Base-by-base conservation (phyloP, 2,797 vertebrate genomes). In the Apogon hyalosoma region DNA sequence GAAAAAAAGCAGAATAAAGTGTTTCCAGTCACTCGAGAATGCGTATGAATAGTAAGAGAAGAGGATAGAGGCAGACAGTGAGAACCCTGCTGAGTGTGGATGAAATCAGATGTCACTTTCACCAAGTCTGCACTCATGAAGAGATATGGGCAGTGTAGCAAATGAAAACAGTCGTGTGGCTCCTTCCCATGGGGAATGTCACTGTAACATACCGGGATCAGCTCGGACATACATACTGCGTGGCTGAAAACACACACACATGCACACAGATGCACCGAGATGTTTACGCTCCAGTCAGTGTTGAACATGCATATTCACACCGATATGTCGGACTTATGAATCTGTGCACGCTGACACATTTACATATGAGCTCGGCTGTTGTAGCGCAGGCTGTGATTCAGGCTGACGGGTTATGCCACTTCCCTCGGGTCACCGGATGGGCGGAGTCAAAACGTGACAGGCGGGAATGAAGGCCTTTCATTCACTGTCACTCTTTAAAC, bases 111-210 rank as follows among this genome's bases (percentile, higher is more conserved):
- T 67, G 83, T 89, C 82, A 73, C 79, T 57, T 79, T 49, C 63
- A 63, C 61, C 65, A 49, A 48, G 41, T 51, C 52, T 76, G 51
- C 4, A 7, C 64, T 65, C 74, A 19, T 71, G 72, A 85, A 67
- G 75, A 57, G 81, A 90, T 70, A 79, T 13, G 74, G 82, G 56
- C 85, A 72, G 77, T 74, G 47, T 41, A 51, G 69, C 82, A 82
- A 85, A 88, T 72, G 60, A 69, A 84, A 87, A 63, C 76, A 71
- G 85, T 87, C 61, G 77, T 87, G 77, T 88, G 74, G 86, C 90
- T 91, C 88, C 91, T 93, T 87, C 92, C 92, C 91, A 87, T 67
- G 59, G 92, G 92, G 92, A 92, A 93, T 91, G 92, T 93, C 92
- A 92, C 84, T 50, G 66, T 67, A 69, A 63, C 84, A 71, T 43